A percentile compares a stretch with the other conserved stretches of the same genome.
Conservation (phyloP, 2,888 invertebrate genomes). For the Drosophila aldrichi region DNA sequence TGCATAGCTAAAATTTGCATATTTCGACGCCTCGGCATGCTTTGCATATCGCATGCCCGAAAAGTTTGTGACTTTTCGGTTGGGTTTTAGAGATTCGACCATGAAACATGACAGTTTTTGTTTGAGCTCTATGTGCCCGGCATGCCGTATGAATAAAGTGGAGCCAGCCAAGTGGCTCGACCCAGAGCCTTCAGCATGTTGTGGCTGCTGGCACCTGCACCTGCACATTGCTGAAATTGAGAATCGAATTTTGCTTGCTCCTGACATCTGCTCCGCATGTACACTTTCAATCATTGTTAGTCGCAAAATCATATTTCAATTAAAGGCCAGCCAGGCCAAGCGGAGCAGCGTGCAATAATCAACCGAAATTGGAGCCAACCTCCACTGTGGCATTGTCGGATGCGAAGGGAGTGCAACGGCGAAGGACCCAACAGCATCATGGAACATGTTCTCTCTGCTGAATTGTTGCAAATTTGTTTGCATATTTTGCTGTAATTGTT, state of each 20-base stretch:
- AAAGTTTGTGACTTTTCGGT: slow-evolving; percentile 65
- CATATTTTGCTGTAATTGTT: slow-evolving; percentile 62
- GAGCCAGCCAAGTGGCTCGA: slow-evolving; percentile 3
- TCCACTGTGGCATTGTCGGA: slow-evolving; percentile 8
- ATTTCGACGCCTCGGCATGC: slow-evolving; percentile 52
- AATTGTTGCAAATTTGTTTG: slow-evolving; percentile 57
- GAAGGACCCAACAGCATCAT: neutral
- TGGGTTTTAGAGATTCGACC: slow-evolving; percentile 24
- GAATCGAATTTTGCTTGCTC: slow-evolving; percentile 51
- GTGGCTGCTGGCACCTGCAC: slow-evolving; percentile 12
- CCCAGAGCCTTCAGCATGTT: slow-evolving; percentile 6
- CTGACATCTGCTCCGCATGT: slow-evolving; percentile 31
- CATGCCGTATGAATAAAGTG: slow-evolving; percentile 64
- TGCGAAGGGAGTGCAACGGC: neutral
- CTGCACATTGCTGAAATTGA: slow-evolving; percentile 53
- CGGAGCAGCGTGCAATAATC: slow-evolving; percentile 50
- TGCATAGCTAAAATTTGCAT: slow-evolving; percentile 44
- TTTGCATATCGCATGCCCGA: slow-evolving; percentile 64
- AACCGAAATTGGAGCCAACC: slow-evolving; percentile 43
- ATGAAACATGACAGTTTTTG: slow-evolving; percentile 70
- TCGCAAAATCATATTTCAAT: slow-evolving; percentile 75
- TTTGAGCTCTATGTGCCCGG: slow-evolving; percentile 44
- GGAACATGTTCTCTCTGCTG: slow-evolving; percentile 21
- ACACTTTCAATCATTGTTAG: slow-evolving; percentile 53
- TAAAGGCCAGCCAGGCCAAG: slow-evolving; percentile 45